phyloP scores from a whole-genome alignment of 2,888 invertebrate species.

The Bedellia somnulentella region DNA sequence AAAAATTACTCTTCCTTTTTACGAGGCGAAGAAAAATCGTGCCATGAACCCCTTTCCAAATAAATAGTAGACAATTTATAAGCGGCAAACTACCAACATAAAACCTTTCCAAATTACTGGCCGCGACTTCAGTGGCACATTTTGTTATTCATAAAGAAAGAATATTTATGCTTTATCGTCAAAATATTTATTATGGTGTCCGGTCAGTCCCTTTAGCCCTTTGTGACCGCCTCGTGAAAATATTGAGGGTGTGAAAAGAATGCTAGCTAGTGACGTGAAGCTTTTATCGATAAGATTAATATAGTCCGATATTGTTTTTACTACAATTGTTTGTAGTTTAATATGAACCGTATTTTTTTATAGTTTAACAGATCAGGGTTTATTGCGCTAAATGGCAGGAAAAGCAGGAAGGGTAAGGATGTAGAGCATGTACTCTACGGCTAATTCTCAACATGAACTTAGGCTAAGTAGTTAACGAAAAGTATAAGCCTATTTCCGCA shows the following conservation, averaged over 20 bases:
- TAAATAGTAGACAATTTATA: conserved; percentile 50
- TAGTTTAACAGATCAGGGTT: no score
- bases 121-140: conserved; percentile 36
- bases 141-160: conserved; percentile 57
- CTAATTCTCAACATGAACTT: no score
- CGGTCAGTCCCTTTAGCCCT: conserved; percentile 43
- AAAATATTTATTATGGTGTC: conserved; percentile 61
- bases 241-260: conserved; percentile 47
- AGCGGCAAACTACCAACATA: conserved; percentile 40
- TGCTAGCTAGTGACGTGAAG: no score
- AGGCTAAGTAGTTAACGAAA: no score
- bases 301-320: no score
- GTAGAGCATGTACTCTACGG: no score
- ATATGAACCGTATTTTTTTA: no score
- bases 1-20: conserved; percentile 12
- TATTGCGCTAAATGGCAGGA: no score
- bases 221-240: conserved; percentile 43
- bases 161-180: conserved; percentile 60
- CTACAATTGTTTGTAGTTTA: no score
- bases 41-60: conserved; percentile 22
- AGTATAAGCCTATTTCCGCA: no score
- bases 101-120: conserved; percentile 39
- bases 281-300: no score
- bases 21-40: conserved; percentile 27
- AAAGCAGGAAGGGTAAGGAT: no score